Evolutionary conservation across 2,113 vertebrate genomes (phyloP).

Genomic region (Bubo bubo): DNA sequence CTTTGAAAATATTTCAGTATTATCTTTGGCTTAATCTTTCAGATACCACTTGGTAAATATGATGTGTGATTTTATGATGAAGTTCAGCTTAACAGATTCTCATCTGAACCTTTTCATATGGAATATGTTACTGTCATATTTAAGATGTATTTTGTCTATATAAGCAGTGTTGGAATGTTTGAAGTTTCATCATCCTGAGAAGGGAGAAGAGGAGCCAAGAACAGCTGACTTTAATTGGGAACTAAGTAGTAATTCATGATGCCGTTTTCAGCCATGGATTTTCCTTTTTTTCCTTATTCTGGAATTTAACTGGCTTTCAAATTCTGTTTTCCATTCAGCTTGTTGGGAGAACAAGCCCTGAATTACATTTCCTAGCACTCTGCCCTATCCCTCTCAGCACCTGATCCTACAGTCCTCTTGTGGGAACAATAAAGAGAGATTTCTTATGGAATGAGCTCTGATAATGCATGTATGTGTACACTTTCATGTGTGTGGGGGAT

Average conservation of each 20-base stretch:
- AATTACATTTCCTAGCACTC: not conserved
- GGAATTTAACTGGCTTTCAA: not conserved
- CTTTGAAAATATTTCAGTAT: slow-evolving; percentile 18
- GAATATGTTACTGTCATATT: not conserved
- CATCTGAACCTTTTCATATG: not conserved
- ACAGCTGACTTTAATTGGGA: not conserved
- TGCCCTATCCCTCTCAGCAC: not conserved
- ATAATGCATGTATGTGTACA: not conserved
- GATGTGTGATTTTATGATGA: not conserved
- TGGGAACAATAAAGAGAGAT: not conserved
- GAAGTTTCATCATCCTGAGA: not conserved
- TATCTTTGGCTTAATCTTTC: not conserved
- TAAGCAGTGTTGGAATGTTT: not conserved
- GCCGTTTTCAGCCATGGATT: not conserved
- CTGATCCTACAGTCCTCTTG: not conserved
- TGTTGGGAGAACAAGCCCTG: not conserved
- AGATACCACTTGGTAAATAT: not conserved
- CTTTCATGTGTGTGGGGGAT: not conserved
- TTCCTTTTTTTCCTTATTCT: not conserved
- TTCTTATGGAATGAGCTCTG: not conserved
- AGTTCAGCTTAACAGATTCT: not conserved
- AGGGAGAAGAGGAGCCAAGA: not conserved
- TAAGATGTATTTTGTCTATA: not conserved
- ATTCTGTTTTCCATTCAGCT: not conserved
- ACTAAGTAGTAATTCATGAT: not conserved